phyloP scores from a whole-genome alignment of 1,140 invertebrate species.

The Euura saliciscinereae region DNA sequence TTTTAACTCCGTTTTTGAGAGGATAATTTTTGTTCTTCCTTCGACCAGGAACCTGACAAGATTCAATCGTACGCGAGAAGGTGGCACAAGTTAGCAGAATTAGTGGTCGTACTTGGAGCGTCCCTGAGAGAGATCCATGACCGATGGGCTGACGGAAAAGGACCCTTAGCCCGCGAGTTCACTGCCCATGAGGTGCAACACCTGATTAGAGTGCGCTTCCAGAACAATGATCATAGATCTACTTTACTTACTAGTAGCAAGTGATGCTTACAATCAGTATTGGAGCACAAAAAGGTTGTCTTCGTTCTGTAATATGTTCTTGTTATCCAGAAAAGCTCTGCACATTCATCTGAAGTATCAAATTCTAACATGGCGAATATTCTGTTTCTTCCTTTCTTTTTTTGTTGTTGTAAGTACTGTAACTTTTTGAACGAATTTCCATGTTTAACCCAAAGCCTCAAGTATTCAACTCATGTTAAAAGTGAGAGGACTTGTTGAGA shows the following conservation, averaged over 20 bases:
- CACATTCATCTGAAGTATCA: too few relatives aligned
- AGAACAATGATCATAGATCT: conserved; percentile 91
- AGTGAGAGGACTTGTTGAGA: too few relatives aligned
- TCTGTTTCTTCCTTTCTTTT: too few relatives aligned
- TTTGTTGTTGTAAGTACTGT: too few relatives aligned
- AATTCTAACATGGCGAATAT: too few relatives aligned
- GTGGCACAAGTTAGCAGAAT: conserved; percentile 86
- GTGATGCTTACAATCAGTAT: conserved; percentile 37
- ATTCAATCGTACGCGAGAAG: conserved; percentile 67
- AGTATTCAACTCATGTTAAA: too few relatives aligned
- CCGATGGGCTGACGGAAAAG: conserved; percentile 90
- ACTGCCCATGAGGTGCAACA: conserved; percentile 81
- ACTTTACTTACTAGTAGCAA: conserved; percentile 73
- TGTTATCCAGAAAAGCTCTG: too few relatives aligned
- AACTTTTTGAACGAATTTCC: too few relatives aligned
- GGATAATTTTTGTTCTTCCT: neutral
- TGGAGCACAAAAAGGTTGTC: neutral
- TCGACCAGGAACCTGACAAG: conserved; percentile 63
- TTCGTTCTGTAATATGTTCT: too few relatives aligned
- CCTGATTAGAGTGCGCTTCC: conserved; percentile 91
- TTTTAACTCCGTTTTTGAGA: neutral
- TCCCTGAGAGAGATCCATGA: conserved; percentile 86
- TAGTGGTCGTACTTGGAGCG: conserved; percentile 81
- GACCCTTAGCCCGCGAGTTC: conserved; percentile 86
- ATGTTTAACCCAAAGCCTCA: too few relatives aligned